Evolutionary conservation across 2,888 invertebrate species (phyloP), one percentile per base, ranked within the genome.

Genomic region (Andrena hattorfiana): DNA sequence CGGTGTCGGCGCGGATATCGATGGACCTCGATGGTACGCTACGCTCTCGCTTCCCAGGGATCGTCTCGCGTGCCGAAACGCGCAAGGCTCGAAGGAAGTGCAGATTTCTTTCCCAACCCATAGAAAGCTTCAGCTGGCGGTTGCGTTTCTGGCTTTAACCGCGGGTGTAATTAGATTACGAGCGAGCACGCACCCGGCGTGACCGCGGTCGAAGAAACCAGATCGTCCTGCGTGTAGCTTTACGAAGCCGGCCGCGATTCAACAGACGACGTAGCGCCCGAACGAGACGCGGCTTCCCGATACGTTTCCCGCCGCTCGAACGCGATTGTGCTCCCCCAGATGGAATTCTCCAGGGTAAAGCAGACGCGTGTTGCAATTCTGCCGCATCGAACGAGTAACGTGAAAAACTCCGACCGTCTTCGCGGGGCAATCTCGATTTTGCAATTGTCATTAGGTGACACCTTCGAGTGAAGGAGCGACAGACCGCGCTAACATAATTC

Each of bases 111-210:
- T 28, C 1, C 7, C 13, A 5, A n/a, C 16, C 16, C 28, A 13
- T 51, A 8, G 30, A 35, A 59, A 28, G 70, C 35, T 51, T 5
- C 3, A 10, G 4, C 2, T 1, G 23, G 2, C 16, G 23, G 2
- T 42, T 0, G 16, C 20, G n/a, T 16, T 69, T 35, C 49, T 28
- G n/a, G 23, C 42, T 30, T 26, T 23, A 30, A 67, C 68, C 51
- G 23, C 64, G 63, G 63, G 32, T 64, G 64, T 69, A 75, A 79
- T 79, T 79, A 68, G 75, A 74, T 74, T 51, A 54, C 20, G 28
- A 28, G 51, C 16, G 35, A 26, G 32, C 16, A 20, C 5, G 26
- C 42, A 56, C 28, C 42, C 63, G 49, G 26, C n/a, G 20, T 59
- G 42, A 48, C 62, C 51, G 23, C 62, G n/a, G 10, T 28, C 51